Evolutionary conservation across 2,113 vertebrate genomes (phyloP), one percentile per base, ranked within the genome.

Genomic region (Colius striatus): DNA sequence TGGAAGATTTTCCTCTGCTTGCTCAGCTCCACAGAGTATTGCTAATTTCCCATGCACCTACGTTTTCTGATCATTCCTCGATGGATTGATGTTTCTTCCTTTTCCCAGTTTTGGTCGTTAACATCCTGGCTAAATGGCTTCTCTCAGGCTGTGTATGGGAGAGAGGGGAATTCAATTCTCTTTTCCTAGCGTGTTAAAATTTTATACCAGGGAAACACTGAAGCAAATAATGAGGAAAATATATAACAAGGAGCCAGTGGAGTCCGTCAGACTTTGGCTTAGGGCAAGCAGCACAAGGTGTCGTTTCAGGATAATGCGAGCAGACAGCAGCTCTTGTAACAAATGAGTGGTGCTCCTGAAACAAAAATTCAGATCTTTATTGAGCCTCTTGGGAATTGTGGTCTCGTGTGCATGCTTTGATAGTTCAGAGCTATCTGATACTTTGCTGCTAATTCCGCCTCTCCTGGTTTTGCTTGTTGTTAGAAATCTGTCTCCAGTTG

Each of bases 31-130:
- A 36, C 16, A 2, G 74, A 11, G 32, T 25, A 2, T 41, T 60
- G 14, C 22, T 73, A 29, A 26, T 57, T 76, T n/a, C 18, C 27
- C 6, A 3, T 9, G 9, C 6, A 1, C 47, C 32, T 32, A 2
- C 18, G 1, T n/a, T n/a, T 25, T 45, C 18, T 13, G 51, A 18
- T 58, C 2, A 2, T 41, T 38, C n/a, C 19, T 6, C 45, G 50
- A 11, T 13, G 45, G 32, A 10, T 53, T 27, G 51, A 16, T 58
- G 23, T n/a, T 63, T 68, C 10, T 82, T 76, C 30, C 25, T 51
- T n/a, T 36, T 17, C 43, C 62, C 16, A 14, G 13, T 36, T 60
- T 48, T 0, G 0, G 11, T 62, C 1, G 1, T 87, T 81, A 57
- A 51, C 16, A 13, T 50, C 50, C 34, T 47, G 36, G 14, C 36